Evolutionary conservation across 2,113 vertebrate species (phyloP), one percentile per base, ranked within the genome.

Genomic region (Thermophis baileyi): DNA sequence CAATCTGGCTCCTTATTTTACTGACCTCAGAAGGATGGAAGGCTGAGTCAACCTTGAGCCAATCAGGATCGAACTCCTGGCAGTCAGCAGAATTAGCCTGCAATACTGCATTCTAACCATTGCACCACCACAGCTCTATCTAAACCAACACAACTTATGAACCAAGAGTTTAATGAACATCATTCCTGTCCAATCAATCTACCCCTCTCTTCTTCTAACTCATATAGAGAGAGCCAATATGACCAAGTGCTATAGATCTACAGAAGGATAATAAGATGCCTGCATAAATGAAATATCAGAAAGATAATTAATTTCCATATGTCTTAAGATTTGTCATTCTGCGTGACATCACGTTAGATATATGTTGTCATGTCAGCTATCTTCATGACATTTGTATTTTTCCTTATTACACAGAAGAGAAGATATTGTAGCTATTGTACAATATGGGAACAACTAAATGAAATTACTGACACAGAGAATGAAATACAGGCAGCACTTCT

Each of bases 391-490:
- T 87, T 63, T 91, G 40, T 24, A 2, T 90, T 87, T 6, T 1
- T 2, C 2, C 12, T 35, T 91, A 91, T 60, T 40, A 40, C 87
- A 60, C 6, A 92, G 35, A 87, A 93, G 27, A 94, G 1, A 53
- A 91, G 40, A 14, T 55, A 47, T 1, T 51, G 89, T 9, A 30
- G 35, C 1, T 14, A 27, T 91, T 94, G 14, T 22, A 51, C 86
- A 87, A 94, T 50, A 89, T 20, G 53, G 92, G 25, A 69, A 47
- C 88, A 94, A 95, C 20, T 24, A 90, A 89, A 92, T 93, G 85
- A 93, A 92, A 60, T 55, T 9, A 69, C 22, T 53, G 55, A 22
- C 20, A 49, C 93, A 92, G 55, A 46, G 3, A n/a, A 91, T 93
- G 40, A 30, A 40, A 53, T 12, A 27, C 81, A 89, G 24, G 74